Base-by-base conservation (phyloP, 2,888 invertebrate genomes). In the Eristalinus aeneus region DNA sequence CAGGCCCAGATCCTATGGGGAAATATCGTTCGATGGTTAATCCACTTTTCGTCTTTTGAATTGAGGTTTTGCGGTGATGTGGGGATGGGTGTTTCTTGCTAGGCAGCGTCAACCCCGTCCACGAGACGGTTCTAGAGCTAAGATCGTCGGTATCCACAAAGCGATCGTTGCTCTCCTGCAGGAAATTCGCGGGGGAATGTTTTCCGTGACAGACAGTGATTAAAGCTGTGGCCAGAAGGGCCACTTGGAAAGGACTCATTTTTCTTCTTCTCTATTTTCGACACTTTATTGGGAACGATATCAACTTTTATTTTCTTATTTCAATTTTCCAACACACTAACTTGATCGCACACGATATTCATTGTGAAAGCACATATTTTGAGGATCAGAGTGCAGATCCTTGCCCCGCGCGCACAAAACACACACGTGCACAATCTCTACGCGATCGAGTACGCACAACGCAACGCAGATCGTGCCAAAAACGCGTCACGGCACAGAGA, bases 21-120 rank as follows among this genome's bases (percentile, higher is more conserved):
- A 87, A 22, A 79, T 82, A 83, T 39, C 83, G 71, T 63, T 87
- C 87, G 63, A 87, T 87, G 22, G 78, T 87, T 83, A 87, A 83
- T 87, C 87, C 83, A 83, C 83, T 87, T 83, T 87, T 78, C 5
- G 75, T 82, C 56, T 79, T 87, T 54, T 83, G 83, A 32, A 87
- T 75, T n/a, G 83, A 83, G 16, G 72, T 87, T 61, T 72, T 72
- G 11, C 78, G 74, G 67, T 71, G 56, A 68, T 83, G 72, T 0
- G 67, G 22, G 16, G 46, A 46, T 5, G 46, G n/a, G 10, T 71
- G 56, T 20, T 68, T 83, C 72, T 61, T 72, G 31, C 20, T 82
- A n/a, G 65, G n/a, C 6, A 65, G 12, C 12, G 64, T 69, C 5
- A 71, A 67, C 46, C 82, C 83, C 2, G 78, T 72, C 87, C 87